Percentiles rank a stretch among this genome's conserved stretches.
Conservation (phyloP, 2,113 vertebrate genomes). For the Helogale parvula region DNA sequence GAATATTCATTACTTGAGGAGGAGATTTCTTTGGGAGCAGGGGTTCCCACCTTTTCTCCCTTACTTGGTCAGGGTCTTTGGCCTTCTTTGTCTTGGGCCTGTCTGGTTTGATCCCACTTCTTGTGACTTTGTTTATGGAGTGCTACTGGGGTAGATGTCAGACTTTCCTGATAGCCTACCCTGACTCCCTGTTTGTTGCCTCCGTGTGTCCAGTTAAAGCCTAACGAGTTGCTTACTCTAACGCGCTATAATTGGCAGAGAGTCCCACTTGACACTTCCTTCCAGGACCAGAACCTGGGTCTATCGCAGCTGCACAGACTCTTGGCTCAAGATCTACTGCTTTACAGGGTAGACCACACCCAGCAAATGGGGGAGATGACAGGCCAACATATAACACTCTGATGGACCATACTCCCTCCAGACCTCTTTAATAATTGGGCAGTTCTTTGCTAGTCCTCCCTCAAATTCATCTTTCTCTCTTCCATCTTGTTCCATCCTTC, state of each 20-base stretch:
- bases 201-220: neutral
- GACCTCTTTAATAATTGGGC: neutral
- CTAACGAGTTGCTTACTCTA: neutral
- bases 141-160: neutral
- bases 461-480: neutral
- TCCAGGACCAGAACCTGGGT: neutral
- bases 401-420: neutral
- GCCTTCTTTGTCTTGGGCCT: neutral
- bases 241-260: neutral
- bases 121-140: neutral
- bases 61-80: neutral
- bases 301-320: neutral
- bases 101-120: neutral
- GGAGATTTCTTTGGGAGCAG: neutral
- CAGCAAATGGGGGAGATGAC: neutral
- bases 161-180: neutral
- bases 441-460: neutral
- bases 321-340: neutral
- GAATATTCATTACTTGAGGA: neutral
- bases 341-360: neutral
- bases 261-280: neutral
- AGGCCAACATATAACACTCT: neutral
- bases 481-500: neutral
- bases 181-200: neutral
- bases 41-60: neutral